Evolutionary conservation across 2,113 vertebrate species (phyloP), one percentile per base, ranked within the genome.

Genomic region (Halcyon senegalensis): DNA sequence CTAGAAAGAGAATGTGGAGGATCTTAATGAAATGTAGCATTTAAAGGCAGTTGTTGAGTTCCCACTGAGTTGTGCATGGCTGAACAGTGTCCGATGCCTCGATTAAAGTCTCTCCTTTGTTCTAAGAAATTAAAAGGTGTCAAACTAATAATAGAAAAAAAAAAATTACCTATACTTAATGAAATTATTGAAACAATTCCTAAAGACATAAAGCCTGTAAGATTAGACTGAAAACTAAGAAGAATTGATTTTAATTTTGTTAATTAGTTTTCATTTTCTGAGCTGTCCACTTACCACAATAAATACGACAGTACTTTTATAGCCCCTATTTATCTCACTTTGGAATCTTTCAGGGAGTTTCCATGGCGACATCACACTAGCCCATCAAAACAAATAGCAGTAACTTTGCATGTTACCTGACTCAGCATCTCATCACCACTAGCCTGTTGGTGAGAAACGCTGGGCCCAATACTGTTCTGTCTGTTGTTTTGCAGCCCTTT

Each of bases 211-310:
- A 3, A 63, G 37, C 13, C 9, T 63, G 10, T 31, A 59, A 81
- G 19, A 87, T 41, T 41, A 55, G 31, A 28, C 33, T 50, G 44
- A 87, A 94, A 94, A 39, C 13, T 43, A 62, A 78, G 62, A 66
- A 24, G 27, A 81, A 81, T 48, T 63, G 1, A 10, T 84, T 90
- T 87, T 73, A 19, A 58, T 82, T 90, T 74, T 55, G 41, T 70
- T 89, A 89, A 95, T 89, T 89, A 13, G 24, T 87, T 96, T 87
- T 72, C 53, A 33, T 91, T 94, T 95, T 87, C 80, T 46, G 15
- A 91, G 35, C 77, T 63, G 28, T 77, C 25, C 16, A 7, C 51
- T 78, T 60, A 28, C 17, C 17, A 4, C 6, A 6, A 14, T 37
- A 94, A 82, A 69, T 25, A 16, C 35, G 81, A 23, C 14, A 48